A percentile compares a stretch with the other conserved stretches of the same genome.
Conservation (phyloP, 2,888 invertebrate genomes). For the Temnothorax ravouxi region DNA sequence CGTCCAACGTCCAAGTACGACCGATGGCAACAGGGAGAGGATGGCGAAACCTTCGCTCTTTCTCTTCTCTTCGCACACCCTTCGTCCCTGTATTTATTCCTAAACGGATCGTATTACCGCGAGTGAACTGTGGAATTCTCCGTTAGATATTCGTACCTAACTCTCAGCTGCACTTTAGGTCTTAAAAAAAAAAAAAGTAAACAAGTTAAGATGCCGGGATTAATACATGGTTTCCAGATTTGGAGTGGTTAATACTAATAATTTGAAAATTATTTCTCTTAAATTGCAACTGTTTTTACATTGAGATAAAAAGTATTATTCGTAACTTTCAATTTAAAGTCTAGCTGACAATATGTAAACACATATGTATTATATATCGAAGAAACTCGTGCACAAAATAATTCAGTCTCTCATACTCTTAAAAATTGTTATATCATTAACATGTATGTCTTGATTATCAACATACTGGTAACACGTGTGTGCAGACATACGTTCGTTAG, state of each 20-base stretch:
- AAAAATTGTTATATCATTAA: conserved; percentile 24
- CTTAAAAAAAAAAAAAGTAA: background rate
- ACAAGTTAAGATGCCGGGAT: background rate
- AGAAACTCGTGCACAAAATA: background rate
- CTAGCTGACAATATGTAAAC: background rate
- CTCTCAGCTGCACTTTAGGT: conserved; percentile 29
- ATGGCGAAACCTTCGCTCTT: conserved; percentile 46
- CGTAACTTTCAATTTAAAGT: background rate
- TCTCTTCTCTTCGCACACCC: conserved; percentile 39
- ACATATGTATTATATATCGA: background rate
- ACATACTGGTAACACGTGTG: background rate
- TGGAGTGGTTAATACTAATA: background rate
- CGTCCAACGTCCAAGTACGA: conserved; percentile 55
- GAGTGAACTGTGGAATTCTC: conserved; percentile 62
- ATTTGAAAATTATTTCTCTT: background rate
- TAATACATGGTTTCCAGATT: background rate
- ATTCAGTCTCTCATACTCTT: conserved; percentile 15
- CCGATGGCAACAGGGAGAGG: conserved; percentile 13
- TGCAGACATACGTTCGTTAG: conserved; percentile 11
- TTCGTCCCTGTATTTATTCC: conserved; percentile 64
- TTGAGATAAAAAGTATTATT: background rate
- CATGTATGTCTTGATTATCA: background rate
- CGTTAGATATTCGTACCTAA: conserved; percentile 56
- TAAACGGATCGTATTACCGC: conserved; percentile 78
- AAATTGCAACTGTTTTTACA: background rate